A percentile compares a stretch with the other conserved stretches of the same genome.
Conservation (phyloP, 2,888 invertebrate genomes). For the Cactoblastis cactorum region DNA sequence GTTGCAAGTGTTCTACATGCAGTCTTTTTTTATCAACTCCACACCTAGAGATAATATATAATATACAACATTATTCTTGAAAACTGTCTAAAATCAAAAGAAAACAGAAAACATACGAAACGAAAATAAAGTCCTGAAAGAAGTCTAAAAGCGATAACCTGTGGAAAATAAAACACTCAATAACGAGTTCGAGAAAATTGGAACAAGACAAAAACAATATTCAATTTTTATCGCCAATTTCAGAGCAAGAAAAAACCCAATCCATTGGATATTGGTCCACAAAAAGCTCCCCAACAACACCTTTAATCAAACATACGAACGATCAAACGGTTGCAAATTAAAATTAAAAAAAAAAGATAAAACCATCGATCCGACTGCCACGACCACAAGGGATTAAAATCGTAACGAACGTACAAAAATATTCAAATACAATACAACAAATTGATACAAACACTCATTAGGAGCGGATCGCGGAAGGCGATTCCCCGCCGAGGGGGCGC, state of each 20-base stretch:
- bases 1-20: no score
- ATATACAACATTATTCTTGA: no score
- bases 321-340: conserved; percentile 59
- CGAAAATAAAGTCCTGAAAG: neutral
- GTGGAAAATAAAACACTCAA: neutral
- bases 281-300: conserved; percentile 42
- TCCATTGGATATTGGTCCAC: conserved; percentile 31
- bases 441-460: conserved; percentile 80
- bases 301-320: conserved; percentile 65
- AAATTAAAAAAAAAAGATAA: conserved; percentile 48
- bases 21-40: no score
- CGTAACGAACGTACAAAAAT: conserved; percentile 77
- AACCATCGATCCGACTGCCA: conserved; percentile 66
- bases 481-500: conserved; percentile 32
- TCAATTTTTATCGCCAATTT: conserved; percentile 19
- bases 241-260: conserved; percentile 32
- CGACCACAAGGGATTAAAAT: conserved; percentile 74
- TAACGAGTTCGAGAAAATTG: neutral
- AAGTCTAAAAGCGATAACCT: neutral
- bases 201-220: neutral
- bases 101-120: neutral
- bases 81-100: no score
- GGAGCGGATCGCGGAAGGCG: conserved; percentile 68
- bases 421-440: conserved; percentile 80
- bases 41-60: no score